A percentile compares a stretch with the other conserved stretches of the same genome.
Evolutionary conservation across 2,888 invertebrate genomes (phyloP).

Genomic region (Caenorhabditis sinica): DNA sequence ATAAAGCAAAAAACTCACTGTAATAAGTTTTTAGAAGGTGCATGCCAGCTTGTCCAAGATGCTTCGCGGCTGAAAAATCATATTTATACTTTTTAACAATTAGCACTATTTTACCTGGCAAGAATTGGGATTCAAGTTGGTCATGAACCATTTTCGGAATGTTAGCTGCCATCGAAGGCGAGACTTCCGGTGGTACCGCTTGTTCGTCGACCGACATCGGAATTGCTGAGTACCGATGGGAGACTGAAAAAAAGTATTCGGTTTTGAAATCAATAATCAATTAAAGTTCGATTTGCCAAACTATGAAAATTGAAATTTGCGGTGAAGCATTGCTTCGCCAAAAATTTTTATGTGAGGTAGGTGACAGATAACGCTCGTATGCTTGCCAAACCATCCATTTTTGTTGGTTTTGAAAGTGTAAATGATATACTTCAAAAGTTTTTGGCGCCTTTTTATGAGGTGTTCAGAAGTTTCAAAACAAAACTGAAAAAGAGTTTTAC

Average conservation of each 20-base stretch:
- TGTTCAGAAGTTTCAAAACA: background rate
- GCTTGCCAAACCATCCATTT: constrained; percentile 22
- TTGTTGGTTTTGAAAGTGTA: constrained; percentile 37
- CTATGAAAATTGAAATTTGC: constrained; percentile 9
- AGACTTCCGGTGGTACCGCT: constrained; percentile 43
- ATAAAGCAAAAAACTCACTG: constrained; percentile 32
- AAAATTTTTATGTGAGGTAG: constrained; percentile 33
- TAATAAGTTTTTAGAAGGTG: constrained; percentile 65
- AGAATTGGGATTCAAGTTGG: constrained; percentile 66
- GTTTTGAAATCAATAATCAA: constrained; percentile 3
- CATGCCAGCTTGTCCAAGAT: constrained; percentile 64
- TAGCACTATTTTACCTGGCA: constrained; percentile 56
- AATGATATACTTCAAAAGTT: constrained; percentile 16
- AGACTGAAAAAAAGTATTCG: constrained; percentile 47
- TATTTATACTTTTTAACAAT: background rate
- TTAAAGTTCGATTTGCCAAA: background rate
- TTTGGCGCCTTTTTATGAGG: constrained; percentile 12
- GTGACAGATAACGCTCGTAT: constrained; percentile 20
- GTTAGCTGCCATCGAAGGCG: constrained; percentile 57
- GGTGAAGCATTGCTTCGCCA: background rate
- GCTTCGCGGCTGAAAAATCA: constrained; percentile 62
- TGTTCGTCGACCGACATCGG: constrained; percentile 68
- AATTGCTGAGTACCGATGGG: constrained; percentile 52
- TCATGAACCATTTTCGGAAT: constrained; percentile 65
- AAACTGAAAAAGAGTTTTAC: background rate